Conservation (phyloP, 2,113 vertebrate genomes). For the Mus spicilegus region DNA sequence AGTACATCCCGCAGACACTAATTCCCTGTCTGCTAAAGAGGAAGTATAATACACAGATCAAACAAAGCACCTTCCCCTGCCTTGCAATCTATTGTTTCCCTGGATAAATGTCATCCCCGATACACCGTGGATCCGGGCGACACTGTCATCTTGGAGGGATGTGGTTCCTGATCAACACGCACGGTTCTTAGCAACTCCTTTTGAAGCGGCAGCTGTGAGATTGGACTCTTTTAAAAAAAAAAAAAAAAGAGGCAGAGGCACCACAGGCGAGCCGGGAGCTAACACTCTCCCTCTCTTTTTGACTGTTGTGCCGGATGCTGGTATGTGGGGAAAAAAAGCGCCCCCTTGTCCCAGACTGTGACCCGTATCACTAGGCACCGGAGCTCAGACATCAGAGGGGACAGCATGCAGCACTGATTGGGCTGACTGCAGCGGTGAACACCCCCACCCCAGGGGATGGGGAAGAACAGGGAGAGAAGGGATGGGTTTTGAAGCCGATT, state of each 20-base stretch:
- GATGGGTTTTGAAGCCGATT: neutral
- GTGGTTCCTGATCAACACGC: neutral
- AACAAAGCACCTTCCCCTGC: neutral
- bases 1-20: fast-evolving
- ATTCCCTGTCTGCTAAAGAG: slow-evolving; percentile 29
- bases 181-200: fast-evolving
- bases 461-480: neutral
- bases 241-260: neutral
- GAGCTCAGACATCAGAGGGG: neutral
- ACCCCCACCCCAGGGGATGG: fast-evolving
- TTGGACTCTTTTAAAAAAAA: neutral
- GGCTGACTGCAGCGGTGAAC: fast-evolving
- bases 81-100: slow-evolving; percentile 47
- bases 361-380: neutral
- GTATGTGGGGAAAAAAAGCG: neutral
- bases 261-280: fast-evolving
- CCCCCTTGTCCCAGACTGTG: fast-evolving
- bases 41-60: neutral
- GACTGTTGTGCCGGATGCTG: fast-evolving
- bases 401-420: fast-evolving
- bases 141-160: neutral
- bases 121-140: fast-evolving
- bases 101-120: slow-evolving; percentile 9
- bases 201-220: neutral
- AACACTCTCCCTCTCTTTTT: neutral